A percentile compares a stretch with the other conserved stretches of the same genome.
Evolutionary conservation across 2,888 invertebrate species (phyloP).

Genomic region (Apodemia duryi): DNA sequence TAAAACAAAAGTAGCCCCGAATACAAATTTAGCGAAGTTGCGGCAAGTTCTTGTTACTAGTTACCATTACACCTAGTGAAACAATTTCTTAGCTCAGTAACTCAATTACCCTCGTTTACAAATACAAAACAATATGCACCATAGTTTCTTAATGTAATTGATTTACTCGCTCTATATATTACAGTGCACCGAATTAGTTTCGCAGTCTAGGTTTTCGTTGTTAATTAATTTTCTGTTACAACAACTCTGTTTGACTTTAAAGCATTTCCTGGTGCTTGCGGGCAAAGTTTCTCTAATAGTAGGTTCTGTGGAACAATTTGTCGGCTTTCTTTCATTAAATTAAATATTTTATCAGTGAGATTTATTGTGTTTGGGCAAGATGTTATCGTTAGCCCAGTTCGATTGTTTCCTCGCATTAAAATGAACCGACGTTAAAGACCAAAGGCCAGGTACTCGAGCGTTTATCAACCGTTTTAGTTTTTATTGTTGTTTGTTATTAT

Average conservation of each 20-base stretch:
- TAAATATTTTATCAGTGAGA: constrained; percentile 68
- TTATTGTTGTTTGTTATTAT: constrained; percentile 71
- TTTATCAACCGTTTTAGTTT: constrained; percentile 73
- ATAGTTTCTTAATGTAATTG: constrained; percentile 12
- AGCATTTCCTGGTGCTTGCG: constrained; percentile 35
- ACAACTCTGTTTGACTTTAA: constrained; percentile 31
- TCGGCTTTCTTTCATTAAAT: constrained; percentile 57
- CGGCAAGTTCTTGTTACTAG: no score
- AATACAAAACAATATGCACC: constrained; percentile 12
- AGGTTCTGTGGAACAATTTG: constrained; percentile 68
- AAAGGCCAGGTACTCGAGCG: constrained; percentile 61
- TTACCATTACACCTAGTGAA: background rate
- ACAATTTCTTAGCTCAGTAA: constrained; percentile 9
- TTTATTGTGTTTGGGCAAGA: constrained; percentile 73
- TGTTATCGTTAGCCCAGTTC: constrained; percentile 57
- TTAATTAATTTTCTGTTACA: constrained; percentile 35
- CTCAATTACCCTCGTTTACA: background rate
- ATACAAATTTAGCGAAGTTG: no score
- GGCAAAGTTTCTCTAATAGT: constrained; percentile 60
- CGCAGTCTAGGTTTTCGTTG: constrained; percentile 31
- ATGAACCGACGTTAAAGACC: constrained; percentile 45
- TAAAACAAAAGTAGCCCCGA: no score
- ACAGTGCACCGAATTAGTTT: constrained; percentile 28
- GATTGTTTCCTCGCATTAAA: constrained; percentile 42
- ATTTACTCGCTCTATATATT: constrained; percentile 11